Evolutionary conservation across 2,797 vertebrate genomes (phyloP).

Genomic region (Protonibea diacanthus): DNA sequence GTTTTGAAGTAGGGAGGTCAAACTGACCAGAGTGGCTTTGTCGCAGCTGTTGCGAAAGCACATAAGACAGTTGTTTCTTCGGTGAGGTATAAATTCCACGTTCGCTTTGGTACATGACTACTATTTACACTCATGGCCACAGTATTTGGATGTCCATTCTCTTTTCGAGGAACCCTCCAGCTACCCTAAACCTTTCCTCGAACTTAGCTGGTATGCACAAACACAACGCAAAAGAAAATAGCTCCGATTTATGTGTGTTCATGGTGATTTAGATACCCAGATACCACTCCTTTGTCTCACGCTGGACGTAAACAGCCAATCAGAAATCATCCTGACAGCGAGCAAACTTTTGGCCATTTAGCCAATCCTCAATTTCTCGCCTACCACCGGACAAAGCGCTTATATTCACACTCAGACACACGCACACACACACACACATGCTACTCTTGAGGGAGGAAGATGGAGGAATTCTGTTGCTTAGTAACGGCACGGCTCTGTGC

Average conservation of each 20-base stretch:
- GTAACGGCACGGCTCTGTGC: constrained; percentile 69
- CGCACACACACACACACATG: constrained; percentile 21
- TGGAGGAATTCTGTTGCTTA: constrained; percentile 83
- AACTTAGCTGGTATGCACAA: constrained; percentile 30
- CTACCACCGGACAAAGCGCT: constrained; percentile 7
- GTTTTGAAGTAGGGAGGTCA: constrained; percentile 21
- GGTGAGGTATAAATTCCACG: constrained; percentile 23
- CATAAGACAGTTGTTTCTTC: constrained; percentile 18
- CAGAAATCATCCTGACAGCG: constrained; percentile 60
- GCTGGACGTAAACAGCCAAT: constrained; percentile 16
- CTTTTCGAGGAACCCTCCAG: constrained; percentile 33
- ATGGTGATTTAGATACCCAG: constrained; percentile 19
- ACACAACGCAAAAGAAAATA: constrained; percentile 24
- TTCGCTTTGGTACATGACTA: constrained; percentile 33
- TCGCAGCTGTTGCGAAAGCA: constrained; percentile 37
- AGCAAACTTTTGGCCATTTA: constrained; percentile 33
- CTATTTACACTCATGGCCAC: constrained; percentile 45
- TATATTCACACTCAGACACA: constrained; percentile 21
- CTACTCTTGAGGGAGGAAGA: constrained; percentile 59
- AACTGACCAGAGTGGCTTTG: constrained; percentile 21
- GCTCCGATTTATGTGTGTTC: constrained; percentile 17
- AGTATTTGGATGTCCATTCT: constrained; percentile 51
- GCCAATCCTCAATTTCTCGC: constrained; percentile 27
- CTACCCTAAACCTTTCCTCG: constrained; percentile 19
- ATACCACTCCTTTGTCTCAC: constrained; percentile 29